phyloP scores from a whole-genome alignment of 2,797 vertebrate species.

The Anableps anableps region DNA sequence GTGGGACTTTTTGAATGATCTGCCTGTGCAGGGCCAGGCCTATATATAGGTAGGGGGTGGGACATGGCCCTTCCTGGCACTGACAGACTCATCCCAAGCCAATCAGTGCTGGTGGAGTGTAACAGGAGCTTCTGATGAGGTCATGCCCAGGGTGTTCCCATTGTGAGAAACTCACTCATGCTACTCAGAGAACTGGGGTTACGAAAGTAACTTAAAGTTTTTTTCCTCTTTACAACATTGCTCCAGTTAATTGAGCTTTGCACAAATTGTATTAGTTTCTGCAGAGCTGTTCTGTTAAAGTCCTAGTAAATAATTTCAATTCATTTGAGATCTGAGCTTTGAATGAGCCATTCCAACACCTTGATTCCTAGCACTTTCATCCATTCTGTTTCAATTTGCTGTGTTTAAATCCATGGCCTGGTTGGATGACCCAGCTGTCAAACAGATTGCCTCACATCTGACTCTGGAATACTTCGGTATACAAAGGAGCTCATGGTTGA shows the following conservation, averaged over 20 bases:
- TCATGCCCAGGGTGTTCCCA: too few species aligned
- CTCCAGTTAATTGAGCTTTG: not conserved
- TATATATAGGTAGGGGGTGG: too few species aligned
- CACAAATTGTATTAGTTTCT: not conserved
- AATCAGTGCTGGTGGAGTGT: too few species aligned
- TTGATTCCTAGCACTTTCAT: not conserved
- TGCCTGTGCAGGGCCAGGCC: too few species aligned
- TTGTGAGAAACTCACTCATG: too few species aligned
- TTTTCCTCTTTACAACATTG: not conserved
- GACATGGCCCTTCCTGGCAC: too few species aligned
- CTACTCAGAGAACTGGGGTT: too few species aligned
- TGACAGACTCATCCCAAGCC: too few species aligned
- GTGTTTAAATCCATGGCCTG: not conserved
- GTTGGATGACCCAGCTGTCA: not conserved
- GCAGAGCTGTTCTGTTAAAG: not conserved
- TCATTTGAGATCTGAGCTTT: not conserved
- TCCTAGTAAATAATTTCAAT: not conserved
- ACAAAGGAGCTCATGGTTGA: not conserved
- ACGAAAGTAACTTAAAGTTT: too few species aligned
- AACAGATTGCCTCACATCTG: not conserved
- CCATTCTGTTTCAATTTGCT: not conserved
- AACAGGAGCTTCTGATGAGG: too few species aligned
- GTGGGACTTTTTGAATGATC: too few species aligned
- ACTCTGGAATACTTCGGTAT: not conserved
- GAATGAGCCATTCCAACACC: not conserved